phyloP scores from a whole-genome alignment of 1,140 invertebrate genomes.

The Arctopsyche grandis region DNA sequence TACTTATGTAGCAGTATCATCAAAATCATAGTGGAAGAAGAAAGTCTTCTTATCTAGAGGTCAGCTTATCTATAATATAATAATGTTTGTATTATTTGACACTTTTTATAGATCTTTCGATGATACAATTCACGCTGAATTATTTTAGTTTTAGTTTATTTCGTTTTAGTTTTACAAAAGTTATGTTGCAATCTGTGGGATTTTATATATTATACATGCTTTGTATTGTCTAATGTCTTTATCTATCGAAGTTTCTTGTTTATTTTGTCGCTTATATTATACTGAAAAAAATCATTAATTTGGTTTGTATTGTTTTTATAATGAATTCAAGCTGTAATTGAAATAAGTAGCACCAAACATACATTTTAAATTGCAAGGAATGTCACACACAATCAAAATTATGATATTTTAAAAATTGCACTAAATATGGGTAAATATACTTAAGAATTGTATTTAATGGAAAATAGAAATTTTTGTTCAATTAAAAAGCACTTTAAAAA shows the following conservation, averaged over 20 bases:
- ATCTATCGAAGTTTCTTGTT: neutral
- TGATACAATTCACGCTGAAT: too few species aligned
- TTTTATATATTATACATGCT: too few species aligned
- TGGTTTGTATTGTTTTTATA: neutral
- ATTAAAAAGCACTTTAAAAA: neutral
- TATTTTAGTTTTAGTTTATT: too few species aligned
- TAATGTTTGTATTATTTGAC: too few species aligned
- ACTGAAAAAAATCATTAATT: constrained; percentile 2
- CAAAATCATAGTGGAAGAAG: constrained; percentile 3
- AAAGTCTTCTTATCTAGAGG: neutral
- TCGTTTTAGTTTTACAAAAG: neutral
- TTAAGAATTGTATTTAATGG: neutral
- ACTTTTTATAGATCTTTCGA: too few species aligned
- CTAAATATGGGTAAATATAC: neutral
- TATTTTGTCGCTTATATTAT: neutral
- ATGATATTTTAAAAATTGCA: neutral
- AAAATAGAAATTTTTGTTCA: neutral
- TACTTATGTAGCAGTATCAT: neutral
- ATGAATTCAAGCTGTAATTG: neutral
- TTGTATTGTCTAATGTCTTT: neutral
- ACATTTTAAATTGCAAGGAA: constrained; percentile 4
- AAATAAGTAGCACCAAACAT: neutral
- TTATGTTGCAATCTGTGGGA: too few species aligned
- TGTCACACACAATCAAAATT: neutral
- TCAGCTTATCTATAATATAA: neutral